phyloP scores from a whole-genome alignment of 1,140 invertebrate species.

The Cydia strobilella region DNA sequence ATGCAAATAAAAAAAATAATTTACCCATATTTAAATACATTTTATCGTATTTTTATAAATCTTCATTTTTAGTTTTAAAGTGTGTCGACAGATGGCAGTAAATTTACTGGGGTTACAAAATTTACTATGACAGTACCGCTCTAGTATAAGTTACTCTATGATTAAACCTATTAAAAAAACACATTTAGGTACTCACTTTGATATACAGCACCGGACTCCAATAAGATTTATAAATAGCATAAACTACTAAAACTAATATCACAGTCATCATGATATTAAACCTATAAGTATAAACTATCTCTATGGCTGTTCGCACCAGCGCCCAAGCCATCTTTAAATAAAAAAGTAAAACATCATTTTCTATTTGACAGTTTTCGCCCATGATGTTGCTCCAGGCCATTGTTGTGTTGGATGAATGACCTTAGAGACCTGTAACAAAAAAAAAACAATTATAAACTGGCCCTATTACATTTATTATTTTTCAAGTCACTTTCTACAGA shows the following conservation, averaged over 20 bases:
- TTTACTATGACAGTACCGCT: no score
- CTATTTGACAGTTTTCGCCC: conserved; percentile 35
- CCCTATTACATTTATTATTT: no score
- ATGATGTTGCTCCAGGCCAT: not conserved
- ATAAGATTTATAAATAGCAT: conserved; percentile 55
- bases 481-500: no score
- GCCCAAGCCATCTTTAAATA: conserved; percentile 39
- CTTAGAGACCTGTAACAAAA: not conserved
- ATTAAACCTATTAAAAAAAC: not conserved
- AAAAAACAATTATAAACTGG: not conserved
- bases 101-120: no score
- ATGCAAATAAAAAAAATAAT: no score
- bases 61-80: no score
- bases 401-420: not conserved
- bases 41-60: no score
- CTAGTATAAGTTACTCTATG: no score
- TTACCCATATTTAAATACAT: no score
- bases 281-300: conserved; percentile 42
- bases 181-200: conserved; percentile 50
- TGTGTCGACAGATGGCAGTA: no score
- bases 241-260: conserved; percentile 44
- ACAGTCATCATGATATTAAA: conserved; percentile 41
- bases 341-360: conserved; percentile 43
- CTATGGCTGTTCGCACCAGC: conserved; percentile 35
- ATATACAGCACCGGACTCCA: conserved; percentile 53